Base-by-base conservation (phyloP, 2,888 invertebrate genomes). In the Cerastis leucographa region DNA sequence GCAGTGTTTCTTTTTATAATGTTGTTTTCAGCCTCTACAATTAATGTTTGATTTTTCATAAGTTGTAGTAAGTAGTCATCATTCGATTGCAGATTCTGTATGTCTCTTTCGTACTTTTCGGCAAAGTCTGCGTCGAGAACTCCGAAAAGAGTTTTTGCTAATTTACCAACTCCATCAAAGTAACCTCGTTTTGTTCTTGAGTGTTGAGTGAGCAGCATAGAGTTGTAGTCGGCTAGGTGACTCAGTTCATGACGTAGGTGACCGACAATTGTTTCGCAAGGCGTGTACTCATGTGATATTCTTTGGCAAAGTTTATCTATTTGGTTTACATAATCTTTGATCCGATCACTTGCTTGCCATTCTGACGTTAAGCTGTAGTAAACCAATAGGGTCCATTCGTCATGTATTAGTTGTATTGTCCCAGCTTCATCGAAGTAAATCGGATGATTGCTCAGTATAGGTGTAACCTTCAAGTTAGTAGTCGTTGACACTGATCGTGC, bases 11-110 rank as follows among this genome's bases (percentile, higher is more conserved):
- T 64, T 64, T 71, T 64, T 40, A 71, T 51, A 25, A 71, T 51
- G 8, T 71, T 71, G 40, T 64, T 74, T 71, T 49, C 68, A 46
- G 78, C 70, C 49, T 71, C 70, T 71, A 61, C 61, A n/a, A 67
- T 67, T 35, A 61, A 46, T 35, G 59, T 70, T 61, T 70, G 59
- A 56, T 70, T 71, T 61, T 71, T 71, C 59, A 71, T 71, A 61
- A 71, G 70, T 66, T 66, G 66, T 19, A 66, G 9, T 65, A 44
- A 8, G 65, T 46, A 65, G 44, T 44, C 44, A 65, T 65, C 19
- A 25, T 65, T 65, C 19, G 9, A 65, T 65, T 65, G 65, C 44
- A 65, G 25, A 44, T 44, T 44, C 1, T 65, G 44, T 25, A 44
- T 25, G 44, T 65, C 65, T 65, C 2, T 65, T 65, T 65, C 44